Base-by-base conservation (phyloP, 1,140 invertebrate species). In the Ceratosolen solmsi region DNA sequence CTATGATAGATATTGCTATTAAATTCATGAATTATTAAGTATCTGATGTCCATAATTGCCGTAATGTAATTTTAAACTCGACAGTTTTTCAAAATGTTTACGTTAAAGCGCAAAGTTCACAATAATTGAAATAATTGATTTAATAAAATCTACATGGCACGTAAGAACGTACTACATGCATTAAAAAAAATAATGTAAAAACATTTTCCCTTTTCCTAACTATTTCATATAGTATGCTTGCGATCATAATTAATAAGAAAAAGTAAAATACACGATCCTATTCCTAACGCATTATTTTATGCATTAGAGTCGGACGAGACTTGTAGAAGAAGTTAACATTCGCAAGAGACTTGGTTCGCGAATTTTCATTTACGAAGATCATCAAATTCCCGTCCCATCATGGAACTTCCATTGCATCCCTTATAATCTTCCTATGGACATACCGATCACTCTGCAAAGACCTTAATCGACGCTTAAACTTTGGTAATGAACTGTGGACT, bases 41-140 rank as follows among this genome's bases (percentile, higher is more conserved):
- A n/a, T 74, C 13, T 46, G 13, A 46, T 46, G 41, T n/a, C n/a
- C 41, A 46, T 8, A 13, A 46, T 46, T 13, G 41, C 13, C 13
- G 41, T 13, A 13, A 46, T 13, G n/a, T n/a, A n/a, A n/a, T n/a
- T n/a, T n/a, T n/a, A 5, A 46, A 46, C 49, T 72, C 68, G 17
- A 72, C 77, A 79, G 68, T 79, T 79, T 72, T 72, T 79, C 58
- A 79, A 79, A 79, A 79, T 72, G 49, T 22, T 36, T 65, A 38
- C 13, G n/a, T n/a, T n/a, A n/a, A n/a, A n/a, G n/a, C n/a, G n/a
- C n/a, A n/a, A n/a, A n/a, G n/a, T n/a, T n/a, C n/a, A n/a, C n/a
- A n/a, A n/a, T n/a, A n/a, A n/a, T n/a, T n/a, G n/a, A n/a, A n/a
- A n/a, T n/a, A n/a, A n/a, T n/a, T n/a, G n/a, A n/a, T n/a, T n/a